These are phyloP conservation scores for Drosophila nr. perissopoda DNA, from an alignment of 2,888 invertebrate genomes.

Conservation along the genomic window DNA sequence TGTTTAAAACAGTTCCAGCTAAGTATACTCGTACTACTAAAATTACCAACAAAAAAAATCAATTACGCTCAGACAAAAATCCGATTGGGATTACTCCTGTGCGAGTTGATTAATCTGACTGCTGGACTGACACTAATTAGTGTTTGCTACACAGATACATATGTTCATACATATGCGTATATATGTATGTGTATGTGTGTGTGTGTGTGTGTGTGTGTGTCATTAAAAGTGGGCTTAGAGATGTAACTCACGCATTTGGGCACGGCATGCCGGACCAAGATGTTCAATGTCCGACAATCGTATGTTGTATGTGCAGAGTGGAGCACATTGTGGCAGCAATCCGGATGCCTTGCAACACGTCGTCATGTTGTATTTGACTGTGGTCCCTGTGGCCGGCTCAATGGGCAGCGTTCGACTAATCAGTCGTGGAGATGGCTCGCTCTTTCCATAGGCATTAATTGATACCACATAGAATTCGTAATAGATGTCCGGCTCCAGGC, in stretches of 20 bases:
- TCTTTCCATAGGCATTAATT: slow-evolving; percentile 91
- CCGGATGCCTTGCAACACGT: slow-evolving; percentile 91
- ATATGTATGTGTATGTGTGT: not conserved
- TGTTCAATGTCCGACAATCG: slow-evolving; percentile 92
- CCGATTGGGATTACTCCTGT: slow-evolving; percentile 24
- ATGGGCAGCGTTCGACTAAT: slow-evolving; percentile 89
- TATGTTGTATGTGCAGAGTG: slow-evolving; percentile 92
- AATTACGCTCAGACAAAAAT: slow-evolving; percentile 51
- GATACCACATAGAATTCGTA: slow-evolving; percentile 93
- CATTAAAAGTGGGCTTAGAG: slow-evolving; percentile 27
- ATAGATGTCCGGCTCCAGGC: slow-evolving; percentile 89
- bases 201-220: not conserved
- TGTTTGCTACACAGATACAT: slow-evolving; percentile 20
- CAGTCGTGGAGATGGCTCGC: slow-evolving; percentile 90
- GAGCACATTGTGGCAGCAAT: slow-evolving; percentile 87
- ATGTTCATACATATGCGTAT: not conserved
- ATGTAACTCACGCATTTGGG: slow-evolving; percentile 89
- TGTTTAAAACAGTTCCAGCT: not conserved
- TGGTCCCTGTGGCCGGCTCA: slow-evolving; percentile 80
- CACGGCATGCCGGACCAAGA: slow-evolving; percentile 90
- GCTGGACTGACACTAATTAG: slow-evolving; percentile 67
- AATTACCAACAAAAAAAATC: slow-evolving; percentile 6
- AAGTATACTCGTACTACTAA: not conserved
- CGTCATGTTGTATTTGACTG: slow-evolving; percentile 90
- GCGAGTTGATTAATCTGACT: slow-evolving; percentile 31